Percentiles rank a stretch among this genome's conserved stretches.
Evolutionary conservation across 37 sponge, comb jelly and placozoan species (phyloP).

Genomic region (Oscarella lobularis): DNA sequence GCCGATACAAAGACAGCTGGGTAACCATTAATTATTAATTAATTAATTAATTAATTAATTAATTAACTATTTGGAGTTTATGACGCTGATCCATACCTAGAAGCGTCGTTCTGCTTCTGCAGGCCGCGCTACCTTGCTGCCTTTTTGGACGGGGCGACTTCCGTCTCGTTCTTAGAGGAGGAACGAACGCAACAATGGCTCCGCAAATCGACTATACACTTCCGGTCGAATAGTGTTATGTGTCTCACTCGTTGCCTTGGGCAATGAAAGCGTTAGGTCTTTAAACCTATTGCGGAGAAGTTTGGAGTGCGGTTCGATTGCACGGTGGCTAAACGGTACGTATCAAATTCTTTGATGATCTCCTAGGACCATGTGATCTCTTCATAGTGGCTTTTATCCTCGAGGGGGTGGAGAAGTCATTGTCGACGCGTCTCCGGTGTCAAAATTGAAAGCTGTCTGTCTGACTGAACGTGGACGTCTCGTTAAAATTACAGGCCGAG

Average conservation of each 20-base stretch:
- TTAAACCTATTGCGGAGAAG: conserved; percentile 27
- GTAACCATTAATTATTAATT: no score
- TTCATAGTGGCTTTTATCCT: conserved; percentile 78
- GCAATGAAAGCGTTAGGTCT: conserved; percentile 36
- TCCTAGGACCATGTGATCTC: no score
- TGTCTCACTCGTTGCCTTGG: conserved; percentile 7
- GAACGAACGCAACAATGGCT: conserved; percentile 90
- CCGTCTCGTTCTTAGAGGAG: conserved; percentile 48
- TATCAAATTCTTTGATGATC: no score
- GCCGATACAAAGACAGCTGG: conserved; percentile 80
- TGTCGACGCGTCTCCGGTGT: conserved; percentile 20
- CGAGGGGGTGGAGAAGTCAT: conserved; percentile 79
- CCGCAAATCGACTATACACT: conserved; percentile 76
- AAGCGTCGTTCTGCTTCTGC: conserved; percentile 68
- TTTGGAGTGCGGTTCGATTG: conserved; percentile 60
- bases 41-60: no score
- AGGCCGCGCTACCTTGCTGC: conserved; percentile 71
- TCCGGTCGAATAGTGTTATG: conserved; percentile 20
- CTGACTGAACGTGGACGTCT: conserved; percentile 45
- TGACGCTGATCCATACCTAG: conserved; percentile 10
- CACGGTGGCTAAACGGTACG: conserved; percentile 23
- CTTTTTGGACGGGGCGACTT: conserved; percentile 44
- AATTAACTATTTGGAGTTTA: no score
- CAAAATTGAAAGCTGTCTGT: conserved; percentile 26
- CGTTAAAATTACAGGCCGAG: conserved; percentile 15